phyloP scores from a whole-genome alignment of 2,113 vertebrate genomes.

The Tachuris rubrigastra region DNA sequence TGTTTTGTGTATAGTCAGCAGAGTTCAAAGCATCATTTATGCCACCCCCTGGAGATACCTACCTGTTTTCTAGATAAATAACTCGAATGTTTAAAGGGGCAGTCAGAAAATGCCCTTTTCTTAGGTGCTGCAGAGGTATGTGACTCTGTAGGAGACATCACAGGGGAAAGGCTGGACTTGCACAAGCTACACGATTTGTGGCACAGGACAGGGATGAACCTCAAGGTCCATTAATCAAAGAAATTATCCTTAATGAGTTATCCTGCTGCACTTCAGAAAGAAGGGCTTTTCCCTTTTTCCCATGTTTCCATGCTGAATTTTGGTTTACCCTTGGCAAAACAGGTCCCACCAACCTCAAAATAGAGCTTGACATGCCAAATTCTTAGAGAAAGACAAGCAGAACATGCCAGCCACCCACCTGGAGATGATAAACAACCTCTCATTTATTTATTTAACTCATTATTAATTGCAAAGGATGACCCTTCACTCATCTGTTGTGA shows the following conservation, averaged over 20 bases:
- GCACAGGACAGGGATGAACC: neutral
- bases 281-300: neutral
- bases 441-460: neutral
- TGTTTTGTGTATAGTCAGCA: neutral
- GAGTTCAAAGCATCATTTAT: neutral
- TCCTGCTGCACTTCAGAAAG: neutral
- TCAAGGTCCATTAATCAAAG: neutral
- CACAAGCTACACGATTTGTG: rapidly evolving
- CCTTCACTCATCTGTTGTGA: neutral
- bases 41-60: neutral
- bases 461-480: neutral
- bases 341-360: neutral
- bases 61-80: neutral
- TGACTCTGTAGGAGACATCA: rapidly evolving
- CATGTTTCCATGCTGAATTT: neutral
- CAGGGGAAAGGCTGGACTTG: neutral
- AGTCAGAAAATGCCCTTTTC: neutral
- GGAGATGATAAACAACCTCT: neutral
- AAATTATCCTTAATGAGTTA: neutral
- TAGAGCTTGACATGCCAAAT: rapidly evolving
- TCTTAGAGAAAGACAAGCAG: neutral
- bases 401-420: rapidly evolving
- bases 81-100: neutral
- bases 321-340: neutral
- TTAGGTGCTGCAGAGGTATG: rapidly evolving